Evolutionary conservation across 2,888 invertebrate species (phyloP).

Genomic region (Acleris sparsana): DNA sequence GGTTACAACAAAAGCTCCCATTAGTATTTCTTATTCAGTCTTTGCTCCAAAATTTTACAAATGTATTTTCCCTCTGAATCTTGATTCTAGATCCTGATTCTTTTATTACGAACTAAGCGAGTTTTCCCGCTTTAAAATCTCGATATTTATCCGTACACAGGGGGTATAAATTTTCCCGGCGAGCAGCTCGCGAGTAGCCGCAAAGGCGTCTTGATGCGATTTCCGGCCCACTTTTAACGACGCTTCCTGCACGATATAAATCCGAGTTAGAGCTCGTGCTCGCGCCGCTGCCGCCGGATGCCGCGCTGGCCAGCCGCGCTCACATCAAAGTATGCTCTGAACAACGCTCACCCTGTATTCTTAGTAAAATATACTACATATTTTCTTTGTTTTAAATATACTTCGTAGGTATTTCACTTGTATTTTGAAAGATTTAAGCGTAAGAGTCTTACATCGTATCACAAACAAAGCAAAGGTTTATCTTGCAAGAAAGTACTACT

Average conservation of each 20-base stretch:
- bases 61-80: not conserved
- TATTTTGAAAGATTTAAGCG: not conserved
- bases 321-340: not conserved
- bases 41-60: not conserved
- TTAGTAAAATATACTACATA: not conserved
- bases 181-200: constrained; percentile 57
- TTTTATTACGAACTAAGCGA: not conserved
- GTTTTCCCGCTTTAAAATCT: constrained; percentile 9
- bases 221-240: constrained; percentile 74
- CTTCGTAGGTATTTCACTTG: too few relatives aligned
- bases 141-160: constrained; percentile 11
- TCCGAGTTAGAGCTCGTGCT: constrained; percentile 61
- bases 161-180: constrained; percentile 54
- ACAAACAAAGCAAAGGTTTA: not conserved
- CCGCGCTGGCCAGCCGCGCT: constrained; percentile 34
- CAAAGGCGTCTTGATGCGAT: constrained; percentile 75
- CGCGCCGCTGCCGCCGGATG: constrained; percentile 46
- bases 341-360: not conserved
- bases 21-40: not conserved
- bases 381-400: not conserved
- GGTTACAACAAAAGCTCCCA: too few relatives aligned
- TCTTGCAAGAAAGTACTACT: not conserved
- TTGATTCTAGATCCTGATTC: not conserved
- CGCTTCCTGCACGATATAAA: constrained; percentile 71
- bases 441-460: not conserved